phyloP scores from a whole-genome alignment of 2,888 invertebrate species.

The Kuschelorhynchus macadamiae region DNA sequence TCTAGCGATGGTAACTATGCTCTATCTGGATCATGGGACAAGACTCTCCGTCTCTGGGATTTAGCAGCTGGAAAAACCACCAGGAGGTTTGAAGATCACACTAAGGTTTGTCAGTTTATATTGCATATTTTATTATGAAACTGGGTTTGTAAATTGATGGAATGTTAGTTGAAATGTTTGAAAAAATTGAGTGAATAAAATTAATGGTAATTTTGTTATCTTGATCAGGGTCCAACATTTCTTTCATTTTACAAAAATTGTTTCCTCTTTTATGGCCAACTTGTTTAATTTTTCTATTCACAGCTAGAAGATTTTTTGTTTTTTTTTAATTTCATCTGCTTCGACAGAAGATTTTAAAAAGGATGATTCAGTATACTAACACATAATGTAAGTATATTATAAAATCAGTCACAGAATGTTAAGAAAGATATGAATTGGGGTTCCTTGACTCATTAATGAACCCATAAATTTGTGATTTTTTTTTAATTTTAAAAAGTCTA shows the following conservation, averaged over 20 bases:
- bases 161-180: too few species aligned
- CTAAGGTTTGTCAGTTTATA: conserved; percentile 78
- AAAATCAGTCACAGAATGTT: background rate
- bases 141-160: too few species aligned
- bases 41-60: conserved; percentile 98
- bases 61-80: conserved; percentile 96
- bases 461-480: too few species aligned
- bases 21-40: conserved; percentile 99
- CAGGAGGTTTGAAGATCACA: conserved; percentile 98
- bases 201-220: too few species aligned
- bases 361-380: background rate
- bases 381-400: conserved; percentile 33
- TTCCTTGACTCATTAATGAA: too few species aligned
- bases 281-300: conserved; percentile 59
- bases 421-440: background rate
- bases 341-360: conserved; percentile 53
- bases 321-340: conserved; percentile 53
- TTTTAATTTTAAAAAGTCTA: background rate
- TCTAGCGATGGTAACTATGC: conserved; percentile 99
- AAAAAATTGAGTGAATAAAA: too few species aligned
- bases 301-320: conserved; percentile 69
- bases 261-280: conserved; percentile 21
- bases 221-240: too few species aligned
- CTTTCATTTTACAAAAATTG: conserved; percentile 14
- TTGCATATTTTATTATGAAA: background rate